Conservation (phyloP, 2,797 vertebrate genomes). For the Lophius americanus region DNA sequence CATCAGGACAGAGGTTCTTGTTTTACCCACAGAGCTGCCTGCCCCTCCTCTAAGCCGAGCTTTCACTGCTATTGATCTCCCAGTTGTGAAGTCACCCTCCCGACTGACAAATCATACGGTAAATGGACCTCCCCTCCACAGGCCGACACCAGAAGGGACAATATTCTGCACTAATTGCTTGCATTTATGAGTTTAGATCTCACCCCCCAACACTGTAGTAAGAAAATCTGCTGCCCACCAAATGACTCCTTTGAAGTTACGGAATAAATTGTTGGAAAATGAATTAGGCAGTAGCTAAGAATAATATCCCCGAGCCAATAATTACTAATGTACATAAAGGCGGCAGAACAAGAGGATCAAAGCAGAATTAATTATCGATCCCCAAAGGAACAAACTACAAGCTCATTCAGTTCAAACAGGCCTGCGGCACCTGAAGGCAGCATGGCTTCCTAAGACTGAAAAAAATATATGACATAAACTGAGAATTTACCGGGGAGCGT, state of each 20-base stretch:
- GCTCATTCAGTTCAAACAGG: slow-evolving; percentile 21
- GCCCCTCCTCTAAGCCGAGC: slow-evolving; percentile 41
- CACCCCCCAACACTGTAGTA: not conserved
- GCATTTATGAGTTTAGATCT: not conserved
- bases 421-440: slow-evolving; percentile 34
- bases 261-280: slow-evolving; percentile 14
- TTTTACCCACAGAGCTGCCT: slow-evolving; percentile 50
- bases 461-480: too few relatives aligned
- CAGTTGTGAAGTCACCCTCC: slow-evolving; percentile 50
- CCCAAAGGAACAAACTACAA: slow-evolving; percentile 15
- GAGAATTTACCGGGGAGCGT: slow-evolving; percentile 76
- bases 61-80: slow-evolving; percentile 72
- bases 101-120: slow-evolving; percentile 21
- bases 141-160: not conserved
- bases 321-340: slow-evolving; percentile 43
- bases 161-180: too few relatives aligned
- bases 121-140: not conserved
- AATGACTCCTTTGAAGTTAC: slow-evolving; percentile 19
- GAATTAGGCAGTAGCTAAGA: slow-evolving; percentile 13
- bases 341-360: slow-evolving; percentile 23
- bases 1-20: slow-evolving; percentile 54
- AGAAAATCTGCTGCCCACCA: not conserved
- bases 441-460: too few relatives aligned
- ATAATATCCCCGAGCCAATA: slow-evolving; percentile 35
- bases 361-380: slow-evolving; percentile 22